Evolutionary conservation across 64 coral and sea anemone genomes (phyloP).

Genomic region (Acropora yongei): DNA sequence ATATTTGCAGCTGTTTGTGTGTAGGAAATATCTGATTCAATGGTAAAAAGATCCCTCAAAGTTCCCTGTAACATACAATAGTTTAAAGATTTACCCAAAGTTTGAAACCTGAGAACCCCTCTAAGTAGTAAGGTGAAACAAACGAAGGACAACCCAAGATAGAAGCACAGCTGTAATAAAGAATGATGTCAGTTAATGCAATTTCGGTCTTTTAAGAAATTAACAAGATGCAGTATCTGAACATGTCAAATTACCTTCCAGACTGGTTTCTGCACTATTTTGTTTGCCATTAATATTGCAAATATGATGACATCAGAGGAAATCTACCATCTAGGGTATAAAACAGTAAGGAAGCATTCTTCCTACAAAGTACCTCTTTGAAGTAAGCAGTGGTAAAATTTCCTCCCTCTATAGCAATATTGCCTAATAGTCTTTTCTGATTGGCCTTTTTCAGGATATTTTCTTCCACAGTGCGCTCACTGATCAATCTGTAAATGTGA

Average conservation of each 20-base stretch:
- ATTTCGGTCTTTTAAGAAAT: too few species aligned
- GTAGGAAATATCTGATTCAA: slow-evolving; percentile 46
- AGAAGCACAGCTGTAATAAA: too few species aligned
- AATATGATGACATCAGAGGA: too few species aligned
- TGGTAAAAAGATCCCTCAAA: slow-evolving; percentile 67
- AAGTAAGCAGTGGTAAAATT: slow-evolving; percentile 98
- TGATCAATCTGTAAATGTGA: slow-evolving; percentile 95
- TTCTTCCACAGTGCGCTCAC: slow-evolving; percentile 94
- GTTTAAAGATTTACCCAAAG: background rate
- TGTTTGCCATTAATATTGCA: too few species aligned
- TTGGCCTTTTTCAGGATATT: slow-evolving; percentile 98
- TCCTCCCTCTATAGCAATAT: slow-evolving; percentile 98
- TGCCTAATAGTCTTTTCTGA: slow-evolving; percentile 91
- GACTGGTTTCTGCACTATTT: too few species aligned
- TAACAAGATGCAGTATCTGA: too few species aligned
- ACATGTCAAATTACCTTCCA: too few species aligned
- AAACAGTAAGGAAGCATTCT: too few species aligned
- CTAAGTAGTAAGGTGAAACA: background rate
- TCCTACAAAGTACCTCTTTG: slow-evolving; percentile 67
- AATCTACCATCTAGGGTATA: too few species aligned
- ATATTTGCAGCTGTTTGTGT: background rate
- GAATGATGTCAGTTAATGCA: too few species aligned
- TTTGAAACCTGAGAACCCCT: too few species aligned
- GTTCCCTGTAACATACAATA: slow-evolving; percentile 35
- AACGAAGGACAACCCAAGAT: too few species aligned